Evolutionary conservation across 2,888 invertebrate genomes (phyloP).

Genomic region (Phania funesta): DNA sequence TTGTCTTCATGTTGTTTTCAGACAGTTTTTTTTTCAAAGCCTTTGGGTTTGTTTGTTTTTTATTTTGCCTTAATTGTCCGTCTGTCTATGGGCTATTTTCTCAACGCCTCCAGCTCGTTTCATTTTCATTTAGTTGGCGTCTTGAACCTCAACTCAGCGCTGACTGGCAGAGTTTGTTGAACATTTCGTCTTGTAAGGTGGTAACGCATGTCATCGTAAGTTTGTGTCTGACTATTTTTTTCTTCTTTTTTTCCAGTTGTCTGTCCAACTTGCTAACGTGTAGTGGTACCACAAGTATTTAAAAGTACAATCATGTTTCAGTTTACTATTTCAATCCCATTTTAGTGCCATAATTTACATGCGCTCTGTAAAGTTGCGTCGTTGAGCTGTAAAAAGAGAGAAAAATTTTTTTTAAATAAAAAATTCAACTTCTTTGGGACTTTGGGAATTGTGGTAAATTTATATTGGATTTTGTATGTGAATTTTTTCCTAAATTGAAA

Average conservation of each 20-base stretch:
- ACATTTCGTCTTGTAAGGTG: constrained; percentile 72
- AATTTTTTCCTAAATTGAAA: constrained; percentile 5
- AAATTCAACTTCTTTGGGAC: constrained; percentile 25
- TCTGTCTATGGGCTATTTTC: constrained; percentile 53
- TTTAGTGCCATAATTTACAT: constrained; percentile 64
- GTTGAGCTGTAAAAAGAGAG: constrained; percentile 5
- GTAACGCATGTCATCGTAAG: constrained; percentile 79
- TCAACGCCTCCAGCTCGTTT: constrained; percentile 64
- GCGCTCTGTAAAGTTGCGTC: constrained; percentile 17
- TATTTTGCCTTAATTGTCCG: constrained; percentile 30
- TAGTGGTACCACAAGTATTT: neutral
- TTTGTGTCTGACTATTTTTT: constrained; percentile 72
- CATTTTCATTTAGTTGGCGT: constrained; percentile 63
- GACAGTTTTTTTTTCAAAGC: constrained; percentile 14
- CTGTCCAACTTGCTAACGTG: constrained; percentile 10
- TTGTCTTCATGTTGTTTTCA: constrained; percentile 44
- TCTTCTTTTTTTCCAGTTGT: constrained; percentile 51
- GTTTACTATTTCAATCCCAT: constrained; percentile 34
- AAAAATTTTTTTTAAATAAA: constrained; percentile 4
- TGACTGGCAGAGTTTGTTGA: constrained; percentile 34
- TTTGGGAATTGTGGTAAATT: constrained; percentile 39
- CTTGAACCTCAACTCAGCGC: constrained; percentile 34
- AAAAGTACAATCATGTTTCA: neutral
- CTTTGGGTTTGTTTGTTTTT: constrained; percentile 23
- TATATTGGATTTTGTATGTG: constrained; percentile 22